Evolutionary conservation across 64 coral and sea anemone genomes (phyloP).

Genomic region (Porites australiensis): DNA sequence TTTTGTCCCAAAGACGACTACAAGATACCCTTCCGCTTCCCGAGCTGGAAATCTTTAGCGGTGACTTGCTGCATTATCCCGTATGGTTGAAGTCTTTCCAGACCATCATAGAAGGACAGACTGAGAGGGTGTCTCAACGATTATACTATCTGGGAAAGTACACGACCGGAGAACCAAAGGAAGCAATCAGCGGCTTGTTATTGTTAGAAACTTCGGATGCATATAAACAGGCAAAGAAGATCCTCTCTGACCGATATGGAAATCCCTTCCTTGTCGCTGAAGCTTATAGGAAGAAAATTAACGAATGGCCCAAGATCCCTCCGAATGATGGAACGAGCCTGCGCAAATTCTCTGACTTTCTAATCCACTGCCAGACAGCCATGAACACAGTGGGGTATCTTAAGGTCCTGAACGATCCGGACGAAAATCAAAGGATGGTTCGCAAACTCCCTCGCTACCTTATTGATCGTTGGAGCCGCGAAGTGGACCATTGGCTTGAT

Average conservation of each 20-base stretch:
- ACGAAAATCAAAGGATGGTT: slow-evolving; percentile 70
- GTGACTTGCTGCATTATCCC: too few species aligned
- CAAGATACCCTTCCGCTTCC: slow-evolving; percentile 33
- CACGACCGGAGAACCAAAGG: slow-evolving; percentile 44
- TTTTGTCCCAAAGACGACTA: slow-evolving; percentile 22
- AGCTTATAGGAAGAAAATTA: slow-evolving; percentile 53
- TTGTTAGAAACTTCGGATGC: not conserved
- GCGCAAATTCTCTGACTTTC: slow-evolving; percentile 56
- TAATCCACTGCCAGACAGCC: slow-evolving; percentile 35
- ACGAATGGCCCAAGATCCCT: slow-evolving; percentile 59
- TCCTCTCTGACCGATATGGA: slow-evolving; percentile 10
- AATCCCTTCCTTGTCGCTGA: slow-evolving; percentile 20
- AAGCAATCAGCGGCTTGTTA: slow-evolving; percentile 29
- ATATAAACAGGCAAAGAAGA: slow-evolving; percentile 25
- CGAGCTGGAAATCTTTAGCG: slow-evolving; percentile 38
- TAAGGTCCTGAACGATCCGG: slow-evolving; percentile 30
- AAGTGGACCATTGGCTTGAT: slow-evolving; percentile 21
- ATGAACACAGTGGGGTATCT: slow-evolving; percentile 49
- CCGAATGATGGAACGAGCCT: slow-evolving; percentile 43
- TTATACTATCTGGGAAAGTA: slow-evolving; percentile 63
- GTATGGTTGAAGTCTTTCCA: slow-evolving; percentile 62
- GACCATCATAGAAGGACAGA: slow-evolving; percentile 50
- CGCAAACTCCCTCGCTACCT: slow-evolving; percentile 48
- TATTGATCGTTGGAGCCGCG: slow-evolving; percentile 30
- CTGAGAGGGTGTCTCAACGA: not conserved